A percentile compares a stretch with the other conserved stretches of the same genome.
Evolutionary conservation across 2,113 vertebrate species (phyloP).

Genomic region (Antechinus flavipes): DNA sequence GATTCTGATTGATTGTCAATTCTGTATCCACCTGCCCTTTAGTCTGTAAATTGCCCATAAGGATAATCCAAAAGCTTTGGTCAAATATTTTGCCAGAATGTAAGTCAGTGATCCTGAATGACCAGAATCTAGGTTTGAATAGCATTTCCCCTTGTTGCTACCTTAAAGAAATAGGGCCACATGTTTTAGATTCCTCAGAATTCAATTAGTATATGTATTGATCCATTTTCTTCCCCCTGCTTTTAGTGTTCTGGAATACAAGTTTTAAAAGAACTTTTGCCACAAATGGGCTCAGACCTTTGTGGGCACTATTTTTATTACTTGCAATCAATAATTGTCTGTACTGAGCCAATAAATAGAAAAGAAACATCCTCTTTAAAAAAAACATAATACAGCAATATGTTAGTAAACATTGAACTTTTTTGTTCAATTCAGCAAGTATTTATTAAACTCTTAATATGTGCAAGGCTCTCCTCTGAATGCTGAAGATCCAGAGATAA

Average conservation of each 20-base stretch:
- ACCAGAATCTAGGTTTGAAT: background rate
- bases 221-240: background rate
- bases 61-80: background rate
- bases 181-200: slow-evolving; percentile 18
- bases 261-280: slow-evolving; percentile 24
- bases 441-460: background rate
- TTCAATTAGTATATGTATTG: slow-evolving; percentile 23
- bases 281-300: slow-evolving; percentile 16
- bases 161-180: background rate
- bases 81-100: background rate
- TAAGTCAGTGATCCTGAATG: background rate
- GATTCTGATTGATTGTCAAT: background rate
- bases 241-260: background rate
- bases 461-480: background rate
- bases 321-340: slow-evolving; percentile 28
- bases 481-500: background rate
- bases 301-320: slow-evolving; percentile 39
- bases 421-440: background rate
- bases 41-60: background rate
- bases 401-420: background rate
- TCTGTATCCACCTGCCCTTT: background rate
- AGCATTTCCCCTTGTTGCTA: background rate
- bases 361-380: background rate
- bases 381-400: background rate
- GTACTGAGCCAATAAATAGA: slow-evolving; percentile 5